Evolutionary conservation across 2,113 vertebrate species (phyloP).

Genomic region (Lepidothrix coronata): DNA sequence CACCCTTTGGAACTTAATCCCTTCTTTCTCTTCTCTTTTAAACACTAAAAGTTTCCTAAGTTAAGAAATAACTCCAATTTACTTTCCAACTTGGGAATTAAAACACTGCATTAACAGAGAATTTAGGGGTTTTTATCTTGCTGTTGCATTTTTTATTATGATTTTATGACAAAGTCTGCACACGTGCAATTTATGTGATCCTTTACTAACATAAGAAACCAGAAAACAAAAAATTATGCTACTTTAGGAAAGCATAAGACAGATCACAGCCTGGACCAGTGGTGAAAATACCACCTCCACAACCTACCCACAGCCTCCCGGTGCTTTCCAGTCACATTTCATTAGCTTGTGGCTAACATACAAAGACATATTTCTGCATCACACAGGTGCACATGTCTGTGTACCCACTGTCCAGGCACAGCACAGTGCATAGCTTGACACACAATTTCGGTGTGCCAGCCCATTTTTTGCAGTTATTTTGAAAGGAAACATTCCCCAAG

Average conservation of each 20-base stretch:
- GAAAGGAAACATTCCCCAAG: neutral
- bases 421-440: rapidly evolving
- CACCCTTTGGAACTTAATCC: neutral
- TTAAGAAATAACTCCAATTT: neutral
- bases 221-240: neutral
- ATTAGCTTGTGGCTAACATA: neutral
- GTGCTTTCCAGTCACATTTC: neutral
- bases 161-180: neutral
- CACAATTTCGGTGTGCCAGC: rapidly evolving
- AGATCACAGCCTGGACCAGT: neutral
- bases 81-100: neutral
- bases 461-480: neutral
- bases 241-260: neutral
- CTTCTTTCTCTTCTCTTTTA: neutral
- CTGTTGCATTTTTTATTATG: neutral
- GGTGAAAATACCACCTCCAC: neutral
- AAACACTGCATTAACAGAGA: neutral
- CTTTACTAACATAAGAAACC: neutral
- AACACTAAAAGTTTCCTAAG: neutral
- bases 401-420: rapidly evolving
- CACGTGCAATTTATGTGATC: neutral
- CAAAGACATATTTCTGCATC: rapidly evolving
- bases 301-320: rapidly evolving
- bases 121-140: neutral
- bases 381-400: rapidly evolving